Evolutionary conservation across 1,140 invertebrate genomes (phyloP), one percentile per base, ranked within the genome.

Genomic region (Caenorhabditis latens): DNA sequence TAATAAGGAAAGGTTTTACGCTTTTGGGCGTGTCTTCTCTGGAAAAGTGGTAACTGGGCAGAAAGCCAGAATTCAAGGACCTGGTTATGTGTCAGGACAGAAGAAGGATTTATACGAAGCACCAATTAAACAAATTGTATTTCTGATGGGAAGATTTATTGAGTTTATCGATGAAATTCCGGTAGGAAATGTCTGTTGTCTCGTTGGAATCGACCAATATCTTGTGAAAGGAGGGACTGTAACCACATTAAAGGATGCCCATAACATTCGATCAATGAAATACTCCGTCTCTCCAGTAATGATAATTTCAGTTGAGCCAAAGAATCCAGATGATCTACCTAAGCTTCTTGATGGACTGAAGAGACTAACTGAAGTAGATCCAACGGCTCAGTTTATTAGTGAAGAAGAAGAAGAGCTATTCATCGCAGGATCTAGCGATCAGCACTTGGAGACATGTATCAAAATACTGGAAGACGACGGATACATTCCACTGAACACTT

Each of bases 391-490:
- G 94, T 98, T 97, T 95, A 97, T 98, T 93, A 98, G 97, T 94
- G 98, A 99, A 94, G 98, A 99, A 94, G 99, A 97, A 92, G 98
- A 98, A 88, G 98, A 99, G 93, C 97, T 99, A 94, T 99, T 99
- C 93, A 97, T 99, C 93, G 98, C 98, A 91, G 98, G 98, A 92
- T 98, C 98, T 92, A 98, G 98, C 93, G 98, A 99, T 94, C 94
- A 99, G 86, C 98, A 99, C 95, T 95, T 99, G 94, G 98, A 99
- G 94, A 99, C 99, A 94, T 99, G 98, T 93, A 94, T 99, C 84
- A 99, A 99, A 94, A 98, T 99, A 95, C 95, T 99, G 92, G 98
- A 99, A 94, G 98, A 99, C 93, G 98, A 99, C 94, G 98, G 98
- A 91, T 98, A 98, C 93, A 98, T 99, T 94, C 97, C 97, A 55